phyloP scores from a whole-genome alignment of 2,797 vertebrate genomes.

The Lacerta viridis region DNA sequence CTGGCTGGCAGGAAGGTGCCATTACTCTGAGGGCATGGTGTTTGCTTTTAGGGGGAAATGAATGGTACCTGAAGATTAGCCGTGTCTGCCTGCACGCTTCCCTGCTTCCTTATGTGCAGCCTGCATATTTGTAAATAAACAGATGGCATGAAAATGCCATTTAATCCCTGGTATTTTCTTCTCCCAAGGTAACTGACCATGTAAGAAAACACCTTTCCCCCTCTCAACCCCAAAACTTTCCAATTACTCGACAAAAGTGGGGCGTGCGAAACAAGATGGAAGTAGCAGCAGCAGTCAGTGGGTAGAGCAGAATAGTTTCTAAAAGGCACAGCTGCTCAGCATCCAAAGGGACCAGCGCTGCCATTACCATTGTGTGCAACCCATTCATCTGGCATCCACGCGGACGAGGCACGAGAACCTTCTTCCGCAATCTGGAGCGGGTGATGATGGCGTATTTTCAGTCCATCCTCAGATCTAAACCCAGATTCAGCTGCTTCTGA shows the following conservation, averaged over 20 bases:
- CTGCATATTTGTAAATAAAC: constrained; percentile 1
- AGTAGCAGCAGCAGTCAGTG: constrained; percentile 14
- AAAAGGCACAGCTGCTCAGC: neutral
- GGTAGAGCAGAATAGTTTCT: constrained; percentile 40
- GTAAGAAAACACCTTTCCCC: neutral
- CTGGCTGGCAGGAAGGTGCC: neutral
- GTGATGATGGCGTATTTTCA: neutral
- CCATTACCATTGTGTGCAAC: neutral
- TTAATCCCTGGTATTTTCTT: neutral
- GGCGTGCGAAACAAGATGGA: neutral
- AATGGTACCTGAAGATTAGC: neutral
- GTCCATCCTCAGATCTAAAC: neutral
- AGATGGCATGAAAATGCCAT: neutral
- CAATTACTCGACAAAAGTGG: neutral
- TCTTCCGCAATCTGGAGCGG: no score
- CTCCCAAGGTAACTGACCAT: neutral
- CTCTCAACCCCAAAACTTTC: neutral
- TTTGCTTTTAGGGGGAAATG: neutral
- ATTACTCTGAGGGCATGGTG: neutral
- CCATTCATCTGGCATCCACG: neutral
- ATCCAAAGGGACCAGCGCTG: neutral
- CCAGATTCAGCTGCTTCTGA: neutral
- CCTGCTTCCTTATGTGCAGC: neutral
- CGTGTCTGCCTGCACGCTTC: no score
- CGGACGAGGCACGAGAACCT: neutral